phyloP scores from a whole-genome alignment of 1,140 invertebrate genomes.

The Cylas formicarius region DNA sequence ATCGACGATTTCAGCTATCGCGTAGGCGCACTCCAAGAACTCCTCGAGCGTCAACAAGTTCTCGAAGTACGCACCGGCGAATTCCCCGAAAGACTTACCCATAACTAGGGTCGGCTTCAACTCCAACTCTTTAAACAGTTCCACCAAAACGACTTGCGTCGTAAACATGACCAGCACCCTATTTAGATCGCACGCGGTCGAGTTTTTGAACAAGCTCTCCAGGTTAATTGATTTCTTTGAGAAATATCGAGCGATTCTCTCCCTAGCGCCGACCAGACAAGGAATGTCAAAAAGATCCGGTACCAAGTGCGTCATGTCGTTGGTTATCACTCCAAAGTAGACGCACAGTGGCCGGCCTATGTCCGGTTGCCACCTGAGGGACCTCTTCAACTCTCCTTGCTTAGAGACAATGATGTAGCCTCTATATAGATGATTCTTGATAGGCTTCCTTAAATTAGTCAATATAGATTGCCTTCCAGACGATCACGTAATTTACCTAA shows the following conservation, averaged over 20 bases:
- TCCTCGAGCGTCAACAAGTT: conserved; percentile 73
- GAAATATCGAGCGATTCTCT: conserved; percentile 39
- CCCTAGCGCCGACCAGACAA: conserved; percentile 64
- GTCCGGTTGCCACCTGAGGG: conserved; percentile 53
- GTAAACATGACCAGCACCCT: no score
- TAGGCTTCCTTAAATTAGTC: conserved; percentile 44
- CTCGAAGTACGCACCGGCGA: conserved; percentile 79
- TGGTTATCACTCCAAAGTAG: conserved; percentile 86
- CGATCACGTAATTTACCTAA: no score
- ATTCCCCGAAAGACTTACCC: conserved; percentile 77
- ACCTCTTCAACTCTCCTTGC: conserved; percentile 47
- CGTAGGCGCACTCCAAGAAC: conserved; percentile 47
- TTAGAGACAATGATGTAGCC: conserved; percentile 50
- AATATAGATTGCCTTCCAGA: no score
- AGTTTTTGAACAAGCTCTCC: conserved; percentile 56
- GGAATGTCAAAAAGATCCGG: conserved; percentile 56
- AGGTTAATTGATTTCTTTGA: conserved; percentile 35
- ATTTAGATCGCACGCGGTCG: no score
- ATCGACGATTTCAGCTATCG: conserved; percentile 4
- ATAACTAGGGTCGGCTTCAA: conserved; percentile 65
- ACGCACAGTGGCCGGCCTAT: conserved; percentile 70
- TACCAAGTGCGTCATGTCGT: conserved; percentile 76
- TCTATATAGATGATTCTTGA: conserved; percentile 50
- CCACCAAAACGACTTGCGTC: conserved; percentile 72
- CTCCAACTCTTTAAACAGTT: conserved; percentile 58